phyloP scores from a whole-genome alignment of 2,888 invertebrate genomes.

The Cantharis rufa region DNA sequence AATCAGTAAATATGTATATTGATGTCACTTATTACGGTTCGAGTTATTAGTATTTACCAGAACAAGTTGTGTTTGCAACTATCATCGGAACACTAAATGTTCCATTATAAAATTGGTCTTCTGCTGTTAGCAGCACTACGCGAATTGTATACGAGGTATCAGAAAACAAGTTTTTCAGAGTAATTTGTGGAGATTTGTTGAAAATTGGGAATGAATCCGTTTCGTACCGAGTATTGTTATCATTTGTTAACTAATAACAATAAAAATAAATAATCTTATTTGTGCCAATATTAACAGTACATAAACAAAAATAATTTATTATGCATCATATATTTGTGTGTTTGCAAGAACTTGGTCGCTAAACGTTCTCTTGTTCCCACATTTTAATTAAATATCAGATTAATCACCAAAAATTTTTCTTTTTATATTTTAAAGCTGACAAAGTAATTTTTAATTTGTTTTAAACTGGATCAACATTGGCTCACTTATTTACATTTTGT shows the following conservation, averaged over 20 bases:
- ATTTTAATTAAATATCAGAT: too few species aligned
- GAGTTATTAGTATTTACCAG: constrained; percentile 3
- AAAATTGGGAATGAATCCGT: not conserved
- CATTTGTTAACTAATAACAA: not conserved
- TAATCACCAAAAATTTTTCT: too few species aligned
- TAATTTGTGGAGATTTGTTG: not conserved
- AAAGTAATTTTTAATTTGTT: too few species aligned
- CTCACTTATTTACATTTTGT: too few species aligned
- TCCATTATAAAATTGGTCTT: not conserved
- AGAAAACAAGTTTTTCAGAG: not conserved
- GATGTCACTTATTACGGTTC: not conserved
- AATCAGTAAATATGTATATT: not conserved
- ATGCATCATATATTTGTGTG: too few species aligned
- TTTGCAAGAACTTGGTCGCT: too few species aligned
- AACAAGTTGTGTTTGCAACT: constrained; percentile 10
- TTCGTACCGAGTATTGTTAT: not conserved
- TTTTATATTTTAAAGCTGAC: too few species aligned
- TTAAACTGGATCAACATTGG: too few species aligned
- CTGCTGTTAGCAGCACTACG: not conserved
- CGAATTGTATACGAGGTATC: constrained; percentile 6
- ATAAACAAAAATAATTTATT: too few species aligned
- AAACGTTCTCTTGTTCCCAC: too few species aligned
- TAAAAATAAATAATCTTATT: too few species aligned
- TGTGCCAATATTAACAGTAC: too few species aligned
- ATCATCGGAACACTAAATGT: not conserved